Base-by-base conservation (phyloP, 2,888 invertebrate species). In the Macaria liturata region DNA sequence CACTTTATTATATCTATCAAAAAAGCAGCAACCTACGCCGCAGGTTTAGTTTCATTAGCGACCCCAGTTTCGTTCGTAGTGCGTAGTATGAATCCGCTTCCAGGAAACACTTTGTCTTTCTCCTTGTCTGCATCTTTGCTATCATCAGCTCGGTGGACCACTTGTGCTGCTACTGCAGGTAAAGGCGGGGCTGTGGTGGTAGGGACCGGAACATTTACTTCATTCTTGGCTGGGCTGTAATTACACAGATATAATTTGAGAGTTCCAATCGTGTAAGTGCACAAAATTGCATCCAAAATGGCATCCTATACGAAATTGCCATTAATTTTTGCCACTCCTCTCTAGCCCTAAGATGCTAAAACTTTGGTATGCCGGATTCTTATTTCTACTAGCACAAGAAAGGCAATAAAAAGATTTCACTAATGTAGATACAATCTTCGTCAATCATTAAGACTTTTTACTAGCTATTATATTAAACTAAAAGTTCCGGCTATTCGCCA, bases 81-180 rank as follows among this genome's bases (percentile, higher is more conserved):
- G 51, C 81, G 68, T 4, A 84, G 66, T n/a, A 86, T 76, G 54
- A 83, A 83, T 0, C 84, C 86, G 39, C 81, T 78, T 4, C 72
- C 77, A 0, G 85, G 32, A 40, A 80, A 81, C 1, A 83, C 80
- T 58, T 84, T 85, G 62, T 87, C 84, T 3, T 59, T 71, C 9
- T 63, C 56, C 1, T 59, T 63, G n/a, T 69, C 62, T 1, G 61
- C 67, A 34, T 71, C 62, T 37, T 37, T 7, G 1, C 9, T 8
- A 1, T 78, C 76, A 3, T 71, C 64, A 31, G 74, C 76, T 54
- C 72, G 54, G 7, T 69, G 71, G 0, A 76, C 65, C 4, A 67
- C 66, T 48, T 60, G 65, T 7, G 46, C 30, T 3, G 40, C 62
- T 32, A 56, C 49, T 44, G 59, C 67, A n/a, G 58, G 52, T 46